Evolutionary conservation across 2,888 invertebrate species (phyloP).

Genomic region (Trichogramma evanescens): DNA sequence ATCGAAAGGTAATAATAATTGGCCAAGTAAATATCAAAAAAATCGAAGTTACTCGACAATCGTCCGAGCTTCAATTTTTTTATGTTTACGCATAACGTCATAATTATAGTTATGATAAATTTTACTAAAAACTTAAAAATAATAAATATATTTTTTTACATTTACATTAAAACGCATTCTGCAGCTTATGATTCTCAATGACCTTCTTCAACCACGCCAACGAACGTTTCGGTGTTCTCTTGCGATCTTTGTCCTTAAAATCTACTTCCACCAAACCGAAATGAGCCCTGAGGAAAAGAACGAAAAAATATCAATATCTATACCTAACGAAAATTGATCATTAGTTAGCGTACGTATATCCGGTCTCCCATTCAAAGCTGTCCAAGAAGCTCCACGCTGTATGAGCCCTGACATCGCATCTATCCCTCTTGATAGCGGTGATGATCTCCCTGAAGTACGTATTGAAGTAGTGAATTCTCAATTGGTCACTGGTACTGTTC

Average conservation of each 20-base stretch:
- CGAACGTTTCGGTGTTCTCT: constrained; percentile 60
- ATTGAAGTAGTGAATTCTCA: constrained; percentile 35
- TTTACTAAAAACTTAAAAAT: too few species aligned
- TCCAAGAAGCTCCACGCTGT: constrained; percentile 60
- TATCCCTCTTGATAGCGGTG: constrained; percentile 48
- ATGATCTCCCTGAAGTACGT: constrained; percentile 48
- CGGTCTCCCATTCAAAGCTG: constrained; percentile 59
- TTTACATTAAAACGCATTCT: too few species aligned
- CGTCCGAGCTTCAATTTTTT: too few species aligned
- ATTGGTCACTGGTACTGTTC: constrained; percentile 28
- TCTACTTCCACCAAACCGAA: constrained; percentile 67
- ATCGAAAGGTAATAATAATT: too few species aligned
- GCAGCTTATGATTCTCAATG: too few species aligned
- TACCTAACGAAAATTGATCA: background rate
- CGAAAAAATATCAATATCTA: background rate
- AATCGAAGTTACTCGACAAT: too few species aligned
- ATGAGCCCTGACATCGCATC: constrained; percentile 52
- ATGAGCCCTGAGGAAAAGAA: constrained; percentile 27
- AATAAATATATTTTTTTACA: too few species aligned
- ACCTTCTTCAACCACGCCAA: constrained; percentile 46
- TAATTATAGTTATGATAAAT: too few species aligned
- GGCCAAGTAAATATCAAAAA: too few species aligned
- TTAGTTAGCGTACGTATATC: constrained; percentile 51
- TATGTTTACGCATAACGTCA: too few species aligned
- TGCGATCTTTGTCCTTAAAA: constrained; percentile 53